phyloP scores from a whole-genome alignment of 2,888 invertebrate species.

The Drosophila histrio region DNA sequence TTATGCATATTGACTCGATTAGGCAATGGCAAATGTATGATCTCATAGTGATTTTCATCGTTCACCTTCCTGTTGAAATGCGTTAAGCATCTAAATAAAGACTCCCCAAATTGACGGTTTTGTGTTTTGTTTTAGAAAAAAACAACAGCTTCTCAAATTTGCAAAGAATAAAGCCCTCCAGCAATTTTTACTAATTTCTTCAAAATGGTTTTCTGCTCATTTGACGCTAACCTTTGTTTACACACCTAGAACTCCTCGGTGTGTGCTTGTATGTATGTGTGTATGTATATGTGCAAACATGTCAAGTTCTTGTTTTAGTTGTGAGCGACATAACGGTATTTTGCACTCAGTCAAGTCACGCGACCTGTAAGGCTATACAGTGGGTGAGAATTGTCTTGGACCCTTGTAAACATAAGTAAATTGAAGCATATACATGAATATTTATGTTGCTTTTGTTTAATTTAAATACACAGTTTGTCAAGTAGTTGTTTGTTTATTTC shows the following conservation, averaged over 20 bases:
- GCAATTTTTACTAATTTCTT: constrained; percentile 38
- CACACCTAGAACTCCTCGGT: constrained; percentile 1
- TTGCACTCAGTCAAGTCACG: constrained; percentile 31
- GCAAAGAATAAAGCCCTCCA: constrained; percentile 31
- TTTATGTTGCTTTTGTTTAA: no score
- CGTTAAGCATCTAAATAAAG: constrained; percentile 63
- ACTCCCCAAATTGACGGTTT: constrained; percentile 47
- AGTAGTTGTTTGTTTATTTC: no score
- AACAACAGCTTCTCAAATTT: constrained; percentile 48
- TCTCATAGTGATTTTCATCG: constrained; percentile 60
- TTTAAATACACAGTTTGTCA: no score
- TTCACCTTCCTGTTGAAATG: constrained; percentile 30
- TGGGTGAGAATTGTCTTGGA: neutral
- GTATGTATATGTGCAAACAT: constrained; percentile 21
- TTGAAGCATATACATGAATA: neutral
- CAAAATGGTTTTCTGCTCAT: constrained; percentile 6
- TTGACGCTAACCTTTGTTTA: constrained; percentile 26
- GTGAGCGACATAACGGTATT: constrained; percentile 38
- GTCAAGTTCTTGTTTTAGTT: constrained; percentile 30
- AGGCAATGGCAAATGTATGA: constrained; percentile 54
- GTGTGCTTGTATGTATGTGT: neutral
- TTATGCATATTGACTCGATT: constrained; percentile 22
- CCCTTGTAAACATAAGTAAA: neutral
- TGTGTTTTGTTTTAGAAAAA: constrained; percentile 56
- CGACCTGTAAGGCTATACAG: constrained; percentile 31